phyloP scores from a whole-genome alignment of 2,888 invertebrate genomes.

The Lottia gigantea region DNA sequence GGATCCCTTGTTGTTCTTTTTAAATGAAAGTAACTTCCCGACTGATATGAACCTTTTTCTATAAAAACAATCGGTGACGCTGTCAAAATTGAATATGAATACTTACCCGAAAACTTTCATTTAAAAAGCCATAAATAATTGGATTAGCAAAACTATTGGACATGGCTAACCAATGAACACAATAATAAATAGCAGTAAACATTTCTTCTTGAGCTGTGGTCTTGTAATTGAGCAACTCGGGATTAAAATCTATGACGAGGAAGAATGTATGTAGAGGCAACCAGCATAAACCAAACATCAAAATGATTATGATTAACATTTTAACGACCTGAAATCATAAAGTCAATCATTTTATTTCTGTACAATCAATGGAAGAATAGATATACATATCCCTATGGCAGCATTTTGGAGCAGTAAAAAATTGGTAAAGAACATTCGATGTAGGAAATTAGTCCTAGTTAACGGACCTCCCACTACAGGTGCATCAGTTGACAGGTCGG shows the following conservation, averaged over 20 bases:
- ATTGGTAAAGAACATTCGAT: too few species aligned
- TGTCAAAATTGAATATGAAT: neutral
- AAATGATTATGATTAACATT: slow-evolving; percentile 64
- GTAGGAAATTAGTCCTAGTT: too few species aligned
- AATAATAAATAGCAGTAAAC: slow-evolving; percentile 50
- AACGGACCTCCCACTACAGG: too few species aligned
- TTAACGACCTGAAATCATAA: slow-evolving; percentile 61
- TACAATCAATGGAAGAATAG: too few species aligned
- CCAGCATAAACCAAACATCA: slow-evolving; percentile 66
- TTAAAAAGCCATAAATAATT: slow-evolving; percentile 66
- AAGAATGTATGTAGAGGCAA: slow-evolving; percentile 63
- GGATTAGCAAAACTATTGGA: slow-evolving; percentile 67
- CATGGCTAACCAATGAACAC: slow-evolving; percentile 66
- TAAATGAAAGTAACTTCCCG: too few species aligned
- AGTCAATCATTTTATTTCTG: neutral
- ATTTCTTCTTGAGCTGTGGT: slow-evolving; percentile 29
- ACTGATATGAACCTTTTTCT: too few species aligned
- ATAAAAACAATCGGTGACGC: too few species aligned
- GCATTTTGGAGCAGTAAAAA: too few species aligned
- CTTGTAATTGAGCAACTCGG: slow-evolving; percentile 33
- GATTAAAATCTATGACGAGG: slow-evolving; percentile 56
- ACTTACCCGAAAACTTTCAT: slow-evolving; percentile 66
- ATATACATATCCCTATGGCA: too few species aligned
- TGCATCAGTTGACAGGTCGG: too few species aligned
- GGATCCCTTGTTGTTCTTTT: too few species aligned